Evolutionary conservation across 2,888 invertebrate genomes (phyloP).

Genomic region (Siphlonurus alternatus): DNA sequence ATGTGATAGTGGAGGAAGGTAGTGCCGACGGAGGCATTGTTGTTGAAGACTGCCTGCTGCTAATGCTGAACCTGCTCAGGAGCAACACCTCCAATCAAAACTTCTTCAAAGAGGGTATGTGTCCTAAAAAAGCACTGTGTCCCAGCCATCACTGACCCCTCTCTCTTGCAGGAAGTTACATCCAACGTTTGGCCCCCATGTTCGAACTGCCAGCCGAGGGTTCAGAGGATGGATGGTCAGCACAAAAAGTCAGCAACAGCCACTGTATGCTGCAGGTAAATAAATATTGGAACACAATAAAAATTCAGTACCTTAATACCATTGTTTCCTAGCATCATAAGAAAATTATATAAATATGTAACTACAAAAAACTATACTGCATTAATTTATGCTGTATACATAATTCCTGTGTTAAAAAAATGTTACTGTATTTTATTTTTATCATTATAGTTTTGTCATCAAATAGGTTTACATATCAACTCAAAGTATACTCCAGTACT

Average conservation of each 20-base stretch:
- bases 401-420: too few relatives aligned
- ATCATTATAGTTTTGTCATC: not conserved
- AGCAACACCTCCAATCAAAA: conserved; percentile 97
- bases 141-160: not conserved
- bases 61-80: conserved; percentile 82
- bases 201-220: conserved; percentile 56
- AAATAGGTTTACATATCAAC: too few relatives aligned
- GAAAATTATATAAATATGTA: too few relatives aligned
- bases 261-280: conserved; percentile 75
- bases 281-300: too few relatives aligned
- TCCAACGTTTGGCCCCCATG: conserved; percentile 78
- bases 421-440: too few relatives aligned
- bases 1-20: conserved; percentile 83
- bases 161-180: conserved; percentile 51
- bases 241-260: conserved; percentile 88
- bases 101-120: conserved; percentile 81
- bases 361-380: too few relatives aligned
- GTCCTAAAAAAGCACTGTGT: not conserved
- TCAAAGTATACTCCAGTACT: too few relatives aligned
- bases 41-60: conserved; percentile 88
- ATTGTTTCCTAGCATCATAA: too few relatives aligned
- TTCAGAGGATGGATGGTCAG: conserved; percentile 68
- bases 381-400: too few relatives aligned
- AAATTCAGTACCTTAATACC: too few relatives aligned
- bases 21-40: conserved; percentile 92